These are phyloP conservation scores for Capreolus pygargus DNA, from an alignment of 2,113 vertebrate genomes.

Conservation along the genomic window DNA sequence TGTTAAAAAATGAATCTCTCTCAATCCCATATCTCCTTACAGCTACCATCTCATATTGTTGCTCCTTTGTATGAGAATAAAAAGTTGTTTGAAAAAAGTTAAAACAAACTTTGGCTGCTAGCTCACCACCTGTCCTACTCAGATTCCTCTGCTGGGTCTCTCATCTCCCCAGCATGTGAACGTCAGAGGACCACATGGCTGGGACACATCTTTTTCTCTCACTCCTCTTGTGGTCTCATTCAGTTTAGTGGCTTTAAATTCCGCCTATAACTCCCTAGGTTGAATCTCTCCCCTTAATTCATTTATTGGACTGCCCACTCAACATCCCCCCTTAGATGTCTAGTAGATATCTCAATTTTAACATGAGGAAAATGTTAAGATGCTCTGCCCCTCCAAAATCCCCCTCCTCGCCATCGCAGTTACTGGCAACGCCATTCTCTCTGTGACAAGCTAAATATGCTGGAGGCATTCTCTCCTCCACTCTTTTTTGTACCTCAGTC, in stretches of 20 bases:
- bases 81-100: neutral
- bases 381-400: neutral
- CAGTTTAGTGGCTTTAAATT: neutral
- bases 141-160: neutral
- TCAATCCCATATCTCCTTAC: neutral
- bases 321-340: neutral
- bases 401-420: neutral
- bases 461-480: neutral
- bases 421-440: neutral
- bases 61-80: neutral
- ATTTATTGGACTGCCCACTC: neutral
- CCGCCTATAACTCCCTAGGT: neutral
- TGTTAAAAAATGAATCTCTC: neutral
- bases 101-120: neutral
- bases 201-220: neutral
- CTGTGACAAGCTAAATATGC: neutral
- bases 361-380: neutral
- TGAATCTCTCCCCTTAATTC: neutral
- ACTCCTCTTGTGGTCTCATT: neutral
- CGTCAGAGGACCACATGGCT: neutral
- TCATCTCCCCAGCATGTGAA: neutral
- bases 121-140: neutral
- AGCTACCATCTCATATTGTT: neutral
- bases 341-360: neutral
- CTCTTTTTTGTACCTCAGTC: neutral